Conservation (phyloP, 2,113 vertebrate genomes). For the Vombatus ursinus region DNA sequence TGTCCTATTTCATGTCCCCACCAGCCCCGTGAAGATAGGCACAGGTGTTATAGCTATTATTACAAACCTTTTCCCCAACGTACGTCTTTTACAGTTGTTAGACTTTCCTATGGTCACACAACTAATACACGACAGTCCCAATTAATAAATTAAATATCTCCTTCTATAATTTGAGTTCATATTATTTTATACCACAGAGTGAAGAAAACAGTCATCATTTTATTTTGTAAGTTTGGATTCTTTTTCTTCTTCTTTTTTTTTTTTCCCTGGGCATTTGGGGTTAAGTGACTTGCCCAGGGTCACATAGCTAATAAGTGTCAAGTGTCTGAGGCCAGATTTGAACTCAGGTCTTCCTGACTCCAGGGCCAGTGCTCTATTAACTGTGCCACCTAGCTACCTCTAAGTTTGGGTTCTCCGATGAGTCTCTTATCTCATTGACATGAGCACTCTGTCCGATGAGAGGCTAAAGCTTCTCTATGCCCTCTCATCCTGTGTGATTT, state of each 20-base stretch:
- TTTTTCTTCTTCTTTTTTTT: no score
- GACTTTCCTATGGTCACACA: background rate
- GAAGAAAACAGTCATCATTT: background rate
- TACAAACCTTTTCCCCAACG: background rate
- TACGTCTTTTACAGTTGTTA: background rate
- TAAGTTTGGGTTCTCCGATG: no score
- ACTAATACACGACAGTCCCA: background rate
- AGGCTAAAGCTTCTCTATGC: background rate
- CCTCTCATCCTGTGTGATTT: background rate
- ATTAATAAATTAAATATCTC: background rate
- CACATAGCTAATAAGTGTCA: no score
- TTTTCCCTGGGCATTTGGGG: no score
- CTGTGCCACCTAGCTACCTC: no score
- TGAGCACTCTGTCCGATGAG: background rate
- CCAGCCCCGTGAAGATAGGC: background rate
- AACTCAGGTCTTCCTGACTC: no score
- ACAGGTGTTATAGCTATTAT: background rate
- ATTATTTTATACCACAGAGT: background rate
- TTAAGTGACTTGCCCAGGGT: no score
- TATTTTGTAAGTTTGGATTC: background rate
- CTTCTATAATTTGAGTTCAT: background rate
- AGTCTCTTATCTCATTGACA: background rate
- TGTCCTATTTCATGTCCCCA: background rate
- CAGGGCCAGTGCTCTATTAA: no score
- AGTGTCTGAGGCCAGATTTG: no score